These are phyloP conservation scores for Piprites chloris DNA, from an alignment of 2,113 vertebrate genomes.

Conservation along the genomic window DNA sequence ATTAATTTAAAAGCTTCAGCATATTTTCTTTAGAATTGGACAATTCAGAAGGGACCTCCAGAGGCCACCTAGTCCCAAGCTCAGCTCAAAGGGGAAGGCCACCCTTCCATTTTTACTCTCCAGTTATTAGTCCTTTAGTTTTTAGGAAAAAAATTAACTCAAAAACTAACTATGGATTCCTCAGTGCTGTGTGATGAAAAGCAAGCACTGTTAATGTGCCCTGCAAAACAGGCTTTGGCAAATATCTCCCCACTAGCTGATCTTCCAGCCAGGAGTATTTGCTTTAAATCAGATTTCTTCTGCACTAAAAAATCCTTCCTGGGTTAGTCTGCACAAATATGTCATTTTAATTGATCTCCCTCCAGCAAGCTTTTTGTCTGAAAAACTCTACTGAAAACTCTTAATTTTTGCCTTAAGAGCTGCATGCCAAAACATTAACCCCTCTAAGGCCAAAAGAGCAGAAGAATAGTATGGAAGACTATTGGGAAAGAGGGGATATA, in stretches of 20 bases:
- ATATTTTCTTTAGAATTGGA: not conserved
- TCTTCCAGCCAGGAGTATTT: constrained; percentile 24
- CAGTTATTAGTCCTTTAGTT: not conserved
- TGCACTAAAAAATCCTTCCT: constrained; percentile 40
- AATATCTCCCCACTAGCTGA: not conserved
- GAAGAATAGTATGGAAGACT: not conserved
- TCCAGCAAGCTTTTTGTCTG: constrained; percentile 23
- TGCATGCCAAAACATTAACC: not conserved
- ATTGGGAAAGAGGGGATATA: not conserved
- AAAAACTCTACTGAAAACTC: constrained; percentile 24
- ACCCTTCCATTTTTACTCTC: not conserved
- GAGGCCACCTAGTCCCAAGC: not conserved
- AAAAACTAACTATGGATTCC: not conserved
- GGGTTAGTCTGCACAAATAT: constrained; percentile 29
- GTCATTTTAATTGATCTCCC: constrained; percentile 40
- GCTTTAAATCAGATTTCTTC: constrained; percentile 46
- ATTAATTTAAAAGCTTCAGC: not conserved
- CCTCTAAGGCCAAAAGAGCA: not conserved
- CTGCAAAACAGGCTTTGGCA: constrained; percentile 25
- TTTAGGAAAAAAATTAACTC: not conserved
- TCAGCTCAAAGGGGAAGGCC: not conserved
- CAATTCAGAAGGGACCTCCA: not conserved
- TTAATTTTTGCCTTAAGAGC: not conserved
- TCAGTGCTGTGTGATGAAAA: not conserved
- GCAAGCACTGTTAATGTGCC: not conserved